Evolutionary conservation across 2,888 invertebrate species (phyloP), one percentile per base, ranked within the genome.

Genomic region (Drosophila barbarae): DNA sequence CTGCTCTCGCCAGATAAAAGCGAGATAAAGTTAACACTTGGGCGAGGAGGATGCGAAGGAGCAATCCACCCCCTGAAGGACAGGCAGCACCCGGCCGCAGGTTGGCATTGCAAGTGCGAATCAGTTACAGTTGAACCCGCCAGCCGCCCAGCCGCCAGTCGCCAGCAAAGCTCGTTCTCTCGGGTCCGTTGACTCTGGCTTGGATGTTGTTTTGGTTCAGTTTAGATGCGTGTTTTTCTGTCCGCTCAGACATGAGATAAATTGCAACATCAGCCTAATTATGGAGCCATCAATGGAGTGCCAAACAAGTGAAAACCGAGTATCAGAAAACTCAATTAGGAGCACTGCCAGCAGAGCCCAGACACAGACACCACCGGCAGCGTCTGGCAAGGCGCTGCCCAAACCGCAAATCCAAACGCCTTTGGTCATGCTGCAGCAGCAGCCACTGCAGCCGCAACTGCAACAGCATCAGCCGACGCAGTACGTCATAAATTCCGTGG

Each of bases 261-360:
- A 73, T 73, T 61, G 41, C 53, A 26, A 51, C 53, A 68, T 41
- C 30, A 46, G 5, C 69, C 74, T 77, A 76, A 79, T 77, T 76
- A 77, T 77, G 52, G 63, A 71, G 69, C 64, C 74, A 49, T 59
- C 77, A 72, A 77, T 80, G 77, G 83, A 77, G 59, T 68, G 77
- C 70, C 79, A 74, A 72, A 47, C 46, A 47, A 83, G 80, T 83
- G 83, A 80, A 77, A 79, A 75, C 50, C 77, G 69, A 75, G 65
- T 84, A 81, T 75, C 75, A 77, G 82, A 84, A 84, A 81, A 81
- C 79, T 81, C 79, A 84, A 84, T 81, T 81, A 81, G 76, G 73
- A 77, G 72, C 82, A 73, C 71, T 67, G 73, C 77, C 69, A 78
- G 75, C 69, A 77, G 72, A 69, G 73, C 75, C 67, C 72, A 68